These are phyloP conservation scores for Balaenoptera acutorostrata DNA, from an alignment of 2,113 vertebrate genomes.

Conservation along the genomic window DNA sequence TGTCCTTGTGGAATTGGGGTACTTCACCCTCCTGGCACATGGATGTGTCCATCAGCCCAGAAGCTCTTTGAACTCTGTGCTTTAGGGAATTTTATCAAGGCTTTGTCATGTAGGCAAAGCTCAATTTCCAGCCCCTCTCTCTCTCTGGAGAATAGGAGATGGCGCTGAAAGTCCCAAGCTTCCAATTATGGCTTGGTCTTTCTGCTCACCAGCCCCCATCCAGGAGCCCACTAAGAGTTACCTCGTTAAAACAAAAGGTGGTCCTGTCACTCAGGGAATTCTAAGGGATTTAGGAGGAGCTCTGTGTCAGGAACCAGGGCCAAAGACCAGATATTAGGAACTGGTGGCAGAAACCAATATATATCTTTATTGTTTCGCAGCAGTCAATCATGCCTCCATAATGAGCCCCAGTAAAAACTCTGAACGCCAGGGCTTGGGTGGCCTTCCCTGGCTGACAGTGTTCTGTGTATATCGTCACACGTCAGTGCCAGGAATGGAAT, in stretches of 20 bases:
- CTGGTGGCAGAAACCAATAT: background rate
- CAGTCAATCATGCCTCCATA: background rate
- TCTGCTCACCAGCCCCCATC: background rate
- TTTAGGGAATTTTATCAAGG: background rate
- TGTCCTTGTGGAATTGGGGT: background rate
- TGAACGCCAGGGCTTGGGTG: background rate
- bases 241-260: background rate
- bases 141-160: background rate
- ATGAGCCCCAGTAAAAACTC: background rate
- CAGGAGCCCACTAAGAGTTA: background rate
- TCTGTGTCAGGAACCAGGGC: background rate
- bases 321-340: background rate
- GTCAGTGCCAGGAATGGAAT: background rate
- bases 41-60: background rate
- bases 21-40: too few relatives aligned
- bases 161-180: background rate
- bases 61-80: background rate
- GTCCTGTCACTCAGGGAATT: background rate
- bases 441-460: background rate
- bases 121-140: background rate
- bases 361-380: background rate
- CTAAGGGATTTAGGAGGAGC: background rate
- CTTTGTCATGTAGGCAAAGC: background rate
- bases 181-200: background rate
- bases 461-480: background rate